phyloP scores from a whole-genome alignment of 2,888 invertebrate species.

The Cephus nigrinus region DNA sequence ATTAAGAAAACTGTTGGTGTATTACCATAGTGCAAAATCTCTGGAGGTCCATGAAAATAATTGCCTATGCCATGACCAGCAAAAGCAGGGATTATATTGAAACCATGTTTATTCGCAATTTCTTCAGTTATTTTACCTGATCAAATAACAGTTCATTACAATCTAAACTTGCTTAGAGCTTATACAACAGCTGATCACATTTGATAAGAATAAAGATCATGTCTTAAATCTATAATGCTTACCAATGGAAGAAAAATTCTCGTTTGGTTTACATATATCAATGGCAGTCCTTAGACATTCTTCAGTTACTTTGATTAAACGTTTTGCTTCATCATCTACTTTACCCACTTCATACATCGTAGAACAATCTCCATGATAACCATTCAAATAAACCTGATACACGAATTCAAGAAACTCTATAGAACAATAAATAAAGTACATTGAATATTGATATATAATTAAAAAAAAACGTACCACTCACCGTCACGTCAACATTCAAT shows the following conservation, averaged over 20 bases:
- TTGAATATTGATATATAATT: conserved; percentile 8
- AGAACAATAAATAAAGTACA: conserved; percentile 10
- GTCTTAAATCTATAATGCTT: conserved; percentile 39
- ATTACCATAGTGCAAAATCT: conserved; percentile 86
- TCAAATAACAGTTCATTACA: conserved; percentile 9
- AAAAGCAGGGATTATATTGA: conserved; percentile 81
- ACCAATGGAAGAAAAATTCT: conserved; percentile 69
- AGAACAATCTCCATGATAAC: conserved; percentile 93
- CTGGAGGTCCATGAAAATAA: conserved; percentile 93
- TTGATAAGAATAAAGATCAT: neutral
- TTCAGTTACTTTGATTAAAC: conserved; percentile 78
- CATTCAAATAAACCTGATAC: conserved; percentile 79
- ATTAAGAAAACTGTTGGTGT: conserved; percentile 37
- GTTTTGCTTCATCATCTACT: conserved; percentile 79
- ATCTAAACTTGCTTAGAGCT: neutral
- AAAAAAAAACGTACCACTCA: conserved; percentile 64
- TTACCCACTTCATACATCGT: conserved; percentile 87
- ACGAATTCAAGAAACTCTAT: conserved; percentile 12
- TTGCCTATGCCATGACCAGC: conserved; percentile 93
- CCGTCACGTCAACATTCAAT: conserved; percentile 91
- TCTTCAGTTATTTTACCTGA: conserved; percentile 74
- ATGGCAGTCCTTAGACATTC: conserved; percentile 76
- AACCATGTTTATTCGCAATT: conserved; percentile 73
- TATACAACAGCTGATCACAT: neutral
- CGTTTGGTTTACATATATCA: conserved; percentile 69